Evolutionary conservation across 1,140 invertebrate genomes (phyloP).

Genomic region (Drosophila nannoptera): DNA sequence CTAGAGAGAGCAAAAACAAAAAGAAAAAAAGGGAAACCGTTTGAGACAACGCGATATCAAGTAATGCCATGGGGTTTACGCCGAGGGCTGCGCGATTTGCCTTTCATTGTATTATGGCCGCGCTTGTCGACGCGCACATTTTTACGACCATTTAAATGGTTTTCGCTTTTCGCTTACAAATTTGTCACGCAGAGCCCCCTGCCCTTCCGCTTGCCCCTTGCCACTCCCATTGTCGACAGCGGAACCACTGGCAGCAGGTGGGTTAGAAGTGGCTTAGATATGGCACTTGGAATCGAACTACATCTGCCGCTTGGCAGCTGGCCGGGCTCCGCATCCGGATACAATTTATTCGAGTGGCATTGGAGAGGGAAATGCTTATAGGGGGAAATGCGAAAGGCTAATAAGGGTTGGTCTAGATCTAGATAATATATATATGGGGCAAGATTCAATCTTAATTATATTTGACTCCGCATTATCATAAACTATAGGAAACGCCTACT

Average conservation of each 20-base stretch:
- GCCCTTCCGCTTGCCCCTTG: neutral
- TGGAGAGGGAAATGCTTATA: too few species aligned
- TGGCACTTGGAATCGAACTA: neutral
- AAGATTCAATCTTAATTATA: too few species aligned
- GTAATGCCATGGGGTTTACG: slow-evolving; percentile 32
- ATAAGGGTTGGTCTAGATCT: too few species aligned
- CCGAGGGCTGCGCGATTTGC: slow-evolving; percentile 43
- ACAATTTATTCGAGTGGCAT: too few species aligned
- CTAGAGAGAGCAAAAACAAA: slow-evolving; percentile 35
- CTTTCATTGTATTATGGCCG: slow-evolving; percentile 71
- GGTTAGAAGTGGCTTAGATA: slow-evolving; percentile 6
- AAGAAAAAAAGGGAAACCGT: neutral
- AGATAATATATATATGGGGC: too few species aligned
- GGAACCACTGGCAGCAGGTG: slow-evolving; percentile 28
- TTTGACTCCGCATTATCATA: too few species aligned
- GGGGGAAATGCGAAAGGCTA: too few species aligned
- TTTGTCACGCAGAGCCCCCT: slow-evolving; percentile 35
- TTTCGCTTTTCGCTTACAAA: slow-evolving; percentile 66
- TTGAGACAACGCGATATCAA: slow-evolving; percentile 27
- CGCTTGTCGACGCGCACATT: slow-evolving; percentile 70
- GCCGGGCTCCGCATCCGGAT: too few species aligned
- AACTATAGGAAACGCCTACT: too few species aligned
- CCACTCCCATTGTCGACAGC: neutral
- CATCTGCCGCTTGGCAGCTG: too few species aligned
- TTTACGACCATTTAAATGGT: slow-evolving; percentile 74